Percentiles rank a stretch among this genome's conserved stretches.
Evolutionary conservation across 1,140 invertebrate genomes (phyloP).

Genomic region (Philaenus spumarius): DNA sequence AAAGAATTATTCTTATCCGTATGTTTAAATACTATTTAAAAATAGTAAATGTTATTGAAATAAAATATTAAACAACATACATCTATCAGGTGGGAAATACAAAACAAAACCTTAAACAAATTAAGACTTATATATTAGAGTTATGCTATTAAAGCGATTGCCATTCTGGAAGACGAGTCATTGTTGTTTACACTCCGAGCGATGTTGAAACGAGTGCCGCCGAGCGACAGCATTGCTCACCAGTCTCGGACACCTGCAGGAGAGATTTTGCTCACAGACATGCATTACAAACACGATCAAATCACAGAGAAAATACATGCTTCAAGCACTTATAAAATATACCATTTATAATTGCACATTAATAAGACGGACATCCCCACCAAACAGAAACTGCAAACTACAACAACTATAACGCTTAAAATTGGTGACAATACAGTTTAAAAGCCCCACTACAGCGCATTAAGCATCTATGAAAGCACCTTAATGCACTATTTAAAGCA

Average conservation of each 20-base stretch:
- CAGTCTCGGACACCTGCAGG: constrained; percentile 16
- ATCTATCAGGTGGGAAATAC: background rate
- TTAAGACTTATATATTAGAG: too few relatives aligned
- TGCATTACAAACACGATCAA: constrained; percentile 20
- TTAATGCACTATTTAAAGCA: too few relatives aligned
- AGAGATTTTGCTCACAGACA: constrained; percentile 20
- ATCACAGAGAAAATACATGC: background rate
- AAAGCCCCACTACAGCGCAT: too few relatives aligned
- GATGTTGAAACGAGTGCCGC: constrained; percentile 26
- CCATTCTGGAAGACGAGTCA: background rate
- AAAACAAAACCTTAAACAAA: background rate
- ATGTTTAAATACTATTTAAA: constrained; percentile 30
- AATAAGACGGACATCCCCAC: too few relatives aligned
- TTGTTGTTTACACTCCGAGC: constrained; percentile 25
- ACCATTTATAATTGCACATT: too few relatives aligned
- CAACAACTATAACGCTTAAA: too few relatives aligned
- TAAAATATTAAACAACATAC: background rate
- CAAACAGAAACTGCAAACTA: too few relatives aligned
- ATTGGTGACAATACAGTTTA: too few relatives aligned
- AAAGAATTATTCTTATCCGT: too few relatives aligned
- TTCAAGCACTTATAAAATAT: background rate
- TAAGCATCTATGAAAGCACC: too few relatives aligned
- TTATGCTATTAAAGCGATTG: too few relatives aligned
- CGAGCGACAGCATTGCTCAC: constrained; percentile 16
- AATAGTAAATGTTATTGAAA: constrained; percentile 1